phyloP scores from a whole-genome alignment of 2,797 vertebrate genomes.

The Microhierax caerulescens region DNA sequence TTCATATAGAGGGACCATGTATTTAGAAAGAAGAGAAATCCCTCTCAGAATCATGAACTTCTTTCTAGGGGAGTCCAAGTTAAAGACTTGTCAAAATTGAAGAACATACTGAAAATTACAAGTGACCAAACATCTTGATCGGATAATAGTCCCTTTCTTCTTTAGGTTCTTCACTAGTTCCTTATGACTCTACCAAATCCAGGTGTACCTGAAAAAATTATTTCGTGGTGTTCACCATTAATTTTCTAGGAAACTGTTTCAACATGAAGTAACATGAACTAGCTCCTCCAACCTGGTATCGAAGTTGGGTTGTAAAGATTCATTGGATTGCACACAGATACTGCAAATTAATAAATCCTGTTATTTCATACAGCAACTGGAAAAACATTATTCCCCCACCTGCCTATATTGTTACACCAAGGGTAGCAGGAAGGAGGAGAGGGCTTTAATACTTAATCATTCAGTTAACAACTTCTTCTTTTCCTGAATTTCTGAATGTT shows the following conservation, averaged over 20 bases:
- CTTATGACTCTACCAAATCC: background rate
- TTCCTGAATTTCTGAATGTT: background rate
- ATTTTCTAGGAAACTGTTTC: background rate
- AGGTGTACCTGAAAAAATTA: background rate
- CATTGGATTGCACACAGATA: background rate
- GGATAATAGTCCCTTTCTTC: background rate
- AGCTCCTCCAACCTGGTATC: background rate
- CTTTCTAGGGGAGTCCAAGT: background rate
- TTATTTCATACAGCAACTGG: background rate
- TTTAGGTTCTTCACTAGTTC: background rate
- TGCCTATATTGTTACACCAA: background rate
- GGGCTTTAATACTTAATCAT: background rate
- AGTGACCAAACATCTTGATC: background rate
- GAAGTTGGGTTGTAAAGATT: background rate
- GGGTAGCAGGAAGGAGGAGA: background rate
- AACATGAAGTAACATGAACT: fast-evolving
- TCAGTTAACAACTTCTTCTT: background rate
- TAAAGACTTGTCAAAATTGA: background rate
- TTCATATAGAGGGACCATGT: background rate
- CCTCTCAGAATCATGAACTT: background rate
- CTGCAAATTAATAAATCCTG: background rate
- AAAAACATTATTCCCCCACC: background rate
- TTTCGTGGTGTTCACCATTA: background rate
- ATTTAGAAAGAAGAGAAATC: background rate
- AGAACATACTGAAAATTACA: background rate